These are phyloP conservation scores for Lordiphosa clarofinis DNA, from an alignment of 1,140 invertebrate species.

Conservation along the genomic window DNA sequence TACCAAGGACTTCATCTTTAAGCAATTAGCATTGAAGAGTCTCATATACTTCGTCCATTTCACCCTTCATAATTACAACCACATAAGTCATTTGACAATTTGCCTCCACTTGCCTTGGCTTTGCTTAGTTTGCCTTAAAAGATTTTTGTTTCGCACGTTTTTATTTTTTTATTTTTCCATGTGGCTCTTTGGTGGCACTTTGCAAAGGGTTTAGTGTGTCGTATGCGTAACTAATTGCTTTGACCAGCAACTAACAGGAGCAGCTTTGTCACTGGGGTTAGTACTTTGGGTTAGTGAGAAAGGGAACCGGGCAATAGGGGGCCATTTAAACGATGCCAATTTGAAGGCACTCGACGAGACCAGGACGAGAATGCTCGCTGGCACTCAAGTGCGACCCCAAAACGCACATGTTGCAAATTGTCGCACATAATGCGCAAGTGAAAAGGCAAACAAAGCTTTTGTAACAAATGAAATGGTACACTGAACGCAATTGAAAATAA, in stretches of 20 bases:
- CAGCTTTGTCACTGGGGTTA: conserved; percentile 10
- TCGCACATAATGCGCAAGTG: conserved; percentile 32
- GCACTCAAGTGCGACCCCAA: no score
- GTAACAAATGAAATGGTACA: conserved; percentile 4
- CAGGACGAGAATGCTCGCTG: no score
- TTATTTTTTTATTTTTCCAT: not conserved
- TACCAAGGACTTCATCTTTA: no score
- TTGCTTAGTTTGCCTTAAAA: conserved; percentile 9
- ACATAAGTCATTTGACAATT: conserved; percentile 5
- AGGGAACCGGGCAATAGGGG: not conserved
- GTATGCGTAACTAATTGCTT: conserved; percentile 46
- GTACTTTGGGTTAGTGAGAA: not conserved
- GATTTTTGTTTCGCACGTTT: not conserved
- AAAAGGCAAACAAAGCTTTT: conserved; percentile 6
- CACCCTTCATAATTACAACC: not conserved
- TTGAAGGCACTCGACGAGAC: conserved; percentile 42
- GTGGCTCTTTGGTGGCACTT: conserved; percentile 8
- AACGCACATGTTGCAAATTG: conserved; percentile 50
- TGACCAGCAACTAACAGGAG: conserved; percentile 32
- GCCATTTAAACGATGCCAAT: conserved; percentile 49
- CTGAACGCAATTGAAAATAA: conserved; percentile 1
- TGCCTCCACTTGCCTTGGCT: conserved; percentile 8
- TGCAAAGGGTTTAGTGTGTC: conserved; percentile 8
- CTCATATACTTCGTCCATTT: no score
- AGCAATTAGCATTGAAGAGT: no score